A percentile compares a stretch with the other conserved stretches of the same genome.
Conservation (phyloP, 2,888 invertebrate species). For the Pantelozetes paolii region DNA sequence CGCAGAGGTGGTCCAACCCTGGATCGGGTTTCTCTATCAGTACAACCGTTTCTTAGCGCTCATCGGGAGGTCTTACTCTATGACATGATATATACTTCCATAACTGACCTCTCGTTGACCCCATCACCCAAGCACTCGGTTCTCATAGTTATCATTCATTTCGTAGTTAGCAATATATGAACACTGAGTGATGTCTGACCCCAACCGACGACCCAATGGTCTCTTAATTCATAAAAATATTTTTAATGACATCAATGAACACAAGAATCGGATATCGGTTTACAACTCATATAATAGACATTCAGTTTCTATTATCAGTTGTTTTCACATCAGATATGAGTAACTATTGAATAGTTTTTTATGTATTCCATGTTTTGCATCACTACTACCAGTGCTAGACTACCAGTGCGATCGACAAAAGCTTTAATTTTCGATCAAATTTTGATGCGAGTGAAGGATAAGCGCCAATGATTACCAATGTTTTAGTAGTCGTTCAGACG, state of each 20-base stretch:
- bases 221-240: conserved; percentile 34
- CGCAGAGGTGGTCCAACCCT: conserved; percentile 20
- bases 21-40: conserved; percentile 33
- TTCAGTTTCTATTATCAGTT: neutral
- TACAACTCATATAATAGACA: neutral
- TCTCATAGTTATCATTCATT: conserved; percentile 24
- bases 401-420: neutral
- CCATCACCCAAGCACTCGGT: conserved; percentile 14
- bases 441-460: conserved; percentile 3
- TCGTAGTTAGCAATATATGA: neutral
- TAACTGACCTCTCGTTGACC: conserved; percentile 34
- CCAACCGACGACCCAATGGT: neutral
- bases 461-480: conserved; percentile 30
- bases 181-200: conserved; percentile 15
- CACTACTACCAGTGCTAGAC: neutral
- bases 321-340: neutral
- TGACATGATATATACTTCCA: conserved; percentile 37
- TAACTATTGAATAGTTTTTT: neutral
- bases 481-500: conserved; percentile 7
- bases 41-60: neutral
- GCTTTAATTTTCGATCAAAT: conserved; percentile 25
- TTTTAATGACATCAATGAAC: conserved; percentile 13
- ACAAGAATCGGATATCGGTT: neutral
- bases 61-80: conserved; percentile 32
- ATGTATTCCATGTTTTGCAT: neutral